Evolutionary conservation across 2,113 vertebrate genomes (phyloP).

Genomic region (Hemiscyllium ocellatum): DNA sequence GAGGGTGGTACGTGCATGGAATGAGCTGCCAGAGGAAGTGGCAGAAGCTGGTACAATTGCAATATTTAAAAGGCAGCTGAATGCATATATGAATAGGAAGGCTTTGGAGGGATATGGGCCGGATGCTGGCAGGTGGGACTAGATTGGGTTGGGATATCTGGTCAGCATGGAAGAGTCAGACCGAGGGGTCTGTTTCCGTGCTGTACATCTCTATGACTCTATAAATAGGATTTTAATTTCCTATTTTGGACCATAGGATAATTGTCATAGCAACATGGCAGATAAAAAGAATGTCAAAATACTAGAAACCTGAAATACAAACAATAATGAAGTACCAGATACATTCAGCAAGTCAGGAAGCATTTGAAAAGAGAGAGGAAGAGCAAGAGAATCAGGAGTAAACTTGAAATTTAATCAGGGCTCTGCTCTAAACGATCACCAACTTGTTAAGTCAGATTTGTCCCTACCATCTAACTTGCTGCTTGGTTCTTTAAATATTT

Average conservation of each 20-base stretch:
- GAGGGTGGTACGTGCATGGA: too few relatives aligned
- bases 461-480: neutral
- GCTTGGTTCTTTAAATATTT: neutral
- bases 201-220: too few relatives aligned
- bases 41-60: too few relatives aligned
- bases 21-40: too few relatives aligned
- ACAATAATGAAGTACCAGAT: neutral
- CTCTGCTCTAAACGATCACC: neutral
- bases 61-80: too few relatives aligned
- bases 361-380: neutral
- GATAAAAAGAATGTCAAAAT: neutral
- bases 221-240: neutral
- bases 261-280: neutral
- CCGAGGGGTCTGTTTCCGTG: too few relatives aligned
- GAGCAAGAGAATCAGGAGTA: neutral
- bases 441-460: neutral
- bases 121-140: too few relatives aligned
- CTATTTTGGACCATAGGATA: neutral
- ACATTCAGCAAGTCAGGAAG: neutral
- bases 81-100: too few relatives aligned
- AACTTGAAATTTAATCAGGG: neutral
- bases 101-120: too few relatives aligned
- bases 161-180: too few relatives aligned
- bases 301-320: neutral
- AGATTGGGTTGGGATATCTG: too few relatives aligned